phyloP scores from a whole-genome alignment of 2,797 vertebrate genomes.

The Capromys pilorides region DNA sequence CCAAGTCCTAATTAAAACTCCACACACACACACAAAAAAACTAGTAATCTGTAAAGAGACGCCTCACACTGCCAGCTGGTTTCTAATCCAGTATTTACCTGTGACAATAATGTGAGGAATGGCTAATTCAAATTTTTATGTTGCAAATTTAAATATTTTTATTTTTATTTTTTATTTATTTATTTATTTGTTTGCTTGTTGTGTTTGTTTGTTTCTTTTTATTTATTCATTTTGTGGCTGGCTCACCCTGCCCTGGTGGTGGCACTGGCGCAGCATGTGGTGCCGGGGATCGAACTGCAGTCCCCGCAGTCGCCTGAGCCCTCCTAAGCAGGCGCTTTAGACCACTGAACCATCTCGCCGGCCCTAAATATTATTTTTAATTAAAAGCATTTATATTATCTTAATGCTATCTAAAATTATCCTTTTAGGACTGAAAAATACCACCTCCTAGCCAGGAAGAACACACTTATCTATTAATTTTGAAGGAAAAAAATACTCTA shows the following conservation, averaged over 20 bases:
- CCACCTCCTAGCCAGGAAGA: not conserved
- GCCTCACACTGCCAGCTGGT: not conserved
- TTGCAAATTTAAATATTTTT: not conserved
- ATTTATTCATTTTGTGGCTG: too few species aligned
- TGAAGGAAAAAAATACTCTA: not conserved
- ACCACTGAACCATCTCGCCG: too few species aligned
- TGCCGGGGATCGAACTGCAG: too few species aligned
- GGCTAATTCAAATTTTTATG: not conserved
- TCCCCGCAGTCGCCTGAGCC: too few species aligned
- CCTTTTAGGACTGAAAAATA: constrained; percentile 9
- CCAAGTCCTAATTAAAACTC: not conserved
- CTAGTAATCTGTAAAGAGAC: not conserved
- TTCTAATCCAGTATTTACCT: not conserved
- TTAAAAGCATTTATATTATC: not conserved
- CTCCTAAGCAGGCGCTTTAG: too few species aligned
- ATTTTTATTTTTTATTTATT: too few species aligned
- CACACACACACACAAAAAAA: not conserved
- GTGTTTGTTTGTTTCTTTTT: too few species aligned
- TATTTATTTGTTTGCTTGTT: too few species aligned
- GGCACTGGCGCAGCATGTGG: too few species aligned
- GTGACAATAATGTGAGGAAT: not conserved
- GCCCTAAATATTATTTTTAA: not conserved
- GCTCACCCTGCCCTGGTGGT: too few species aligned
- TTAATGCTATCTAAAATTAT: constrained; percentile 8
- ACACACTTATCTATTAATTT: constrained; percentile 14